These are phyloP conservation scores for Oreortyx pictus DNA, from an alignment of 2,797 vertebrate genomes.

Conservation along the genomic window DNA sequence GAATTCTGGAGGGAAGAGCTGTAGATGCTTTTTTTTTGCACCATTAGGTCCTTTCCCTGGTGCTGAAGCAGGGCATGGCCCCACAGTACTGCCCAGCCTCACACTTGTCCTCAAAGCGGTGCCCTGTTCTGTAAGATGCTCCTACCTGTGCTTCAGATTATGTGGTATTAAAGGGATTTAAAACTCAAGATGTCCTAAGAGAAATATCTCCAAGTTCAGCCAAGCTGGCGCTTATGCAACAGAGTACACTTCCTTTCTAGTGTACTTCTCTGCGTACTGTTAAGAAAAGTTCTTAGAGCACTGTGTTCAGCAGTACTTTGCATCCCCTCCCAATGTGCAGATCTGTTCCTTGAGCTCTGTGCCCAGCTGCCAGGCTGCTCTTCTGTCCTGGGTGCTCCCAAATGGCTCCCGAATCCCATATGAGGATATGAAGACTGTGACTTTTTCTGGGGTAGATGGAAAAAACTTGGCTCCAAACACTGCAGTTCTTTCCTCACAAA, in stretches of 20 bases:
- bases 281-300: background rate
- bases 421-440: slow-evolving; percentile 21
- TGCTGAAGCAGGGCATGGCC: fast-evolving
- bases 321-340: background rate
- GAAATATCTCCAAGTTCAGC: slow-evolving; percentile 45
- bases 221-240: slow-evolving; percentile 59
- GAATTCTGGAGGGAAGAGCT: background rate
- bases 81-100: background rate
- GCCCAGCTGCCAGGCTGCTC: background rate
- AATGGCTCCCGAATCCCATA: slow-evolving; percentile 21
- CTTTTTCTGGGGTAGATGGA: background rate
- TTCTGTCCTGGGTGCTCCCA: background rate
- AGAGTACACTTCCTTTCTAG: background rate
- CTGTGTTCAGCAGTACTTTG: fast-evolving
- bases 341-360: background rate
- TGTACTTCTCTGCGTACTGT: fast-evolving
- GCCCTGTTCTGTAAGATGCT: slow-evolving; percentile 16
- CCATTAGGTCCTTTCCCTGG: background rate
- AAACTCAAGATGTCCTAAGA: slow-evolving; percentile 72
- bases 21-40: background rate
- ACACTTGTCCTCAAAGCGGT: background rate
- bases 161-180: slow-evolving; percentile 68
- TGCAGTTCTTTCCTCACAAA: background rate
- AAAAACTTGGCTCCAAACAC: slow-evolving; percentile 1
- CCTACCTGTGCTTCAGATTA: slow-evolving; percentile 45